Evolutionary conservation across 1,140 invertebrate genomes (phyloP).

Genomic region (Drosophila pectinifera): DNA sequence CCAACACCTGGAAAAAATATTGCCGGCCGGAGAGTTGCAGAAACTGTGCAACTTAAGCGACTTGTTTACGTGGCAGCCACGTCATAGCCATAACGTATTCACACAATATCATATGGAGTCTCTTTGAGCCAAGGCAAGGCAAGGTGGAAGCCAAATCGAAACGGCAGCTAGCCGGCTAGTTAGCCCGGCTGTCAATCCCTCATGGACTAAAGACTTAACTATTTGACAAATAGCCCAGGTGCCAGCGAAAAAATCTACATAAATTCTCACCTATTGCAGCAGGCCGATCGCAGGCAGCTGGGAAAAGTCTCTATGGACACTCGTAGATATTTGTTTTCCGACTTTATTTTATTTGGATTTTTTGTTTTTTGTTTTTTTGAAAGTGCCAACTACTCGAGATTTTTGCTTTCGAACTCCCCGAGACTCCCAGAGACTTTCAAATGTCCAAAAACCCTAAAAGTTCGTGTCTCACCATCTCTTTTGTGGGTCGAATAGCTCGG

Average conservation of each 20-base stretch:
- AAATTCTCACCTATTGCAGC: conserved; percentile 77
- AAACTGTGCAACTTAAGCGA: conserved; percentile 53
- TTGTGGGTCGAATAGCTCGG: conserved; percentile 62
- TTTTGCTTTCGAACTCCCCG: conserved; percentile 51
- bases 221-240: conserved; percentile 76
- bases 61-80: conserved; percentile 69
- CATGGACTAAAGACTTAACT: conserved; percentile 79
- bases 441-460: conserved; percentile 24
- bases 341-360: conserved; percentile 30
- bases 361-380: conserved; percentile 53
- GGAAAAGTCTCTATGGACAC: conserved; percentile 22
- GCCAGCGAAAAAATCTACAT: conserved; percentile 68
- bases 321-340: conserved; percentile 26
- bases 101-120: conserved; percentile 60
- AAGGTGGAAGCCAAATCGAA: conserved; percentile 57
- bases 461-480: conserved; percentile 26
- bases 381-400: conserved; percentile 79
- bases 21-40: conserved; percentile 34
- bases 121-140: conserved; percentile 6
- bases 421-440: conserved; percentile 64
- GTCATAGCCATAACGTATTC: conserved; percentile 54
- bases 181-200: conserved; percentile 78
- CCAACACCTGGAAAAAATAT: conserved; percentile 60
- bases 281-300: conserved; percentile 38
- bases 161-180: conserved; percentile 73